phyloP scores from a whole-genome alignment of 1,140 invertebrate species.

The Riptortus pedestris region DNA sequence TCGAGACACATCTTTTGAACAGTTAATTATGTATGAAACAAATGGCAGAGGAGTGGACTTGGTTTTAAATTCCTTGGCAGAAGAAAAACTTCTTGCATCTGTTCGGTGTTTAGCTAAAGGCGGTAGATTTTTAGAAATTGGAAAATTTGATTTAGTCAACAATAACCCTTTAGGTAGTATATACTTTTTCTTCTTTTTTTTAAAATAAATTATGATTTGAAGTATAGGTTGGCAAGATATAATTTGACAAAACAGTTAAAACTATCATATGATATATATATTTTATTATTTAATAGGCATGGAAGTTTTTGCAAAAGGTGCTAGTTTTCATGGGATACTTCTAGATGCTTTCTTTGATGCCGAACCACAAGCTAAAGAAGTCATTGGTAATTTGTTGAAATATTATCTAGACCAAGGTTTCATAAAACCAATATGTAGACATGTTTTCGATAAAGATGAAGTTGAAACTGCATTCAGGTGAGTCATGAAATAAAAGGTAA shows the following conservation, averaged over 20 bases:
- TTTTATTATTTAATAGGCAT: conserved; percentile 33
- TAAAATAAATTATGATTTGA: too few relatives aligned
- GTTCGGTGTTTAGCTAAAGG: conserved; percentile 50
- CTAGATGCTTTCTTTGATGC: conserved; percentile 55
- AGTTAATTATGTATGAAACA: conserved; percentile 49
- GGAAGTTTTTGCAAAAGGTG: conserved; percentile 68
- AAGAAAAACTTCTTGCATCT: conserved; percentile 57
- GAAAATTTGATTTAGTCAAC: conserved; percentile 58
- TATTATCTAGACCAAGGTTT: conserved; percentile 54
- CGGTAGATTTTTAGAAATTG: conserved; percentile 60
- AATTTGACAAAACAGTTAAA: not conserved
- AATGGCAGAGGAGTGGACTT: conserved; percentile 59
- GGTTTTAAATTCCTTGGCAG: conserved; percentile 65
- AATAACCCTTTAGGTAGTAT: conserved; percentile 47
- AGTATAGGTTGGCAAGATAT: not conserved
- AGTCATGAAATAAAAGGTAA: not conserved
- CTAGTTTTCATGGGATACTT: conserved; percentile 78
- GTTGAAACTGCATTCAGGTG: conserved; percentile 52
- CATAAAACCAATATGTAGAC: conserved; percentile 49
- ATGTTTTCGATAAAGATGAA: conserved; percentile 48
- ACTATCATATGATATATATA: not conserved
- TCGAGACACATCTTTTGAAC: conserved; percentile 57
- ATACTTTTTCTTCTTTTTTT: too few relatives aligned
- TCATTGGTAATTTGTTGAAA: conserved; percentile 43
- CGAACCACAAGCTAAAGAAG: conserved; percentile 35